A percentile compares a stretch with the other conserved stretches of the same genome.
phyloP scores from a whole-genome alignment of 2,888 invertebrate genomes.

The Acanthopleura granulata region DNA sequence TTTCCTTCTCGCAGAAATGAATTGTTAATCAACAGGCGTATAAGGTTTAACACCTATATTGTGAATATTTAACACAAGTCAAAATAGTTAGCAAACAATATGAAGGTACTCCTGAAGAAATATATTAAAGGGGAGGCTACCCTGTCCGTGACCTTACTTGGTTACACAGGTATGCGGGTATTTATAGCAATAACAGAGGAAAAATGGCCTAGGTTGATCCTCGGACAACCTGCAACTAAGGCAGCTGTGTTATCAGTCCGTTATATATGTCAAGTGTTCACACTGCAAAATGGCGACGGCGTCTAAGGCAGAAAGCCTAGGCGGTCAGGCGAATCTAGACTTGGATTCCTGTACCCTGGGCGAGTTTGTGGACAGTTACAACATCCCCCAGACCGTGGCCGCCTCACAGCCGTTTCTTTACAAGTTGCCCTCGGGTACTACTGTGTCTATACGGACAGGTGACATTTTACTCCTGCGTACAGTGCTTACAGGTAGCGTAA shows the following conservation, averaged over 20 bases:
- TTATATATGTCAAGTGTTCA: constrained; percentile 3
- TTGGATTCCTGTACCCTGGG: background rate
- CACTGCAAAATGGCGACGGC: background rate
- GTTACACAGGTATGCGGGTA: background rate
- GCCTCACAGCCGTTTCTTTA: background rate
- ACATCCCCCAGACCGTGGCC: constrained; percentile 12
- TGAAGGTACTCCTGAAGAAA: too few species aligned
- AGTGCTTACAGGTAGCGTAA: background rate
- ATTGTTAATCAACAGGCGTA: too few species aligned
- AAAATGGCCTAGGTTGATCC: background rate
- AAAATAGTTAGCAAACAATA: too few species aligned
- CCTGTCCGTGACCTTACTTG: too few species aligned
- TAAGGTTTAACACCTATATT: too few species aligned
- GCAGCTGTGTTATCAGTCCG: background rate
- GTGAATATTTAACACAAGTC: too few species aligned
- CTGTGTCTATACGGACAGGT: background rate
- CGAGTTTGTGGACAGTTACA: background rate
- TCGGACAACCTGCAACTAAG: background rate
- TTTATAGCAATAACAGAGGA: background rate
- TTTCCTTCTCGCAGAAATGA: too few species aligned
- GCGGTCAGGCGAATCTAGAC: background rate
- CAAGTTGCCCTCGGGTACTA: background rate
- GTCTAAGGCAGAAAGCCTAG: background rate
- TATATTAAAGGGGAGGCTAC: too few species aligned
- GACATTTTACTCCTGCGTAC: background rate